phyloP scores from a whole-genome alignment of 2,113 vertebrate genomes.

The Thamnaconus septentrionalis region DNA sequence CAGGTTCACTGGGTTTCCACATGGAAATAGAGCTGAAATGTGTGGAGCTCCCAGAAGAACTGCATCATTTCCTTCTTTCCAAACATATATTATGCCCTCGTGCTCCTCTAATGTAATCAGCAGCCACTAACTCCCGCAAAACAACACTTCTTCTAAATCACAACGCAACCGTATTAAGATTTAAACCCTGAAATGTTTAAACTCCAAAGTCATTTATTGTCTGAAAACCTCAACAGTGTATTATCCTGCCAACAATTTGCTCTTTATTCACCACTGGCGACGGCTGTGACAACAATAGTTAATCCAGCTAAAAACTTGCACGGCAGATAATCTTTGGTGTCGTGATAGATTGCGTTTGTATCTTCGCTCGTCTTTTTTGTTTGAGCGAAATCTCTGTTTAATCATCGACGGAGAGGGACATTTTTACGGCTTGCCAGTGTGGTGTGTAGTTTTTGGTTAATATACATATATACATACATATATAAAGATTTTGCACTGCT shows the following conservation, averaged over 20 bases:
- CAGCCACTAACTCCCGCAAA: too few relatives aligned
- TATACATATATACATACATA: too few relatives aligned
- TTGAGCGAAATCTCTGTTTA: too few relatives aligned
- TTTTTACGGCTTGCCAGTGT: not conserved
- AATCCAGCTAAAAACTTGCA: slow-evolving; percentile 28
- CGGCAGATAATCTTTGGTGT: slow-evolving; percentile 39
- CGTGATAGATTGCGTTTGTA: slow-evolving; percentile 29
- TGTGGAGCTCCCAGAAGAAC: too few relatives aligned
- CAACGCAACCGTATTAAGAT: not conserved
- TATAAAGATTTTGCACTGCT: too few relatives aligned
- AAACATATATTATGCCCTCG: too few relatives aligned
- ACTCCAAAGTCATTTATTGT: slow-evolving; percentile 30
- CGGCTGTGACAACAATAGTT: slow-evolving; percentile 13
- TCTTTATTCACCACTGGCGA: slow-evolving; percentile 17
- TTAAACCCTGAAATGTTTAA: slow-evolving; percentile 14
- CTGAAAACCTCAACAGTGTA: slow-evolving; percentile 28
- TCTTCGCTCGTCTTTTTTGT: slow-evolving; percentile 19
- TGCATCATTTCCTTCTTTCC: too few relatives aligned
- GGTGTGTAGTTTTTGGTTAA: too few relatives aligned
- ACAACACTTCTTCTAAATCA: too few relatives aligned
- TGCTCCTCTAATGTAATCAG: too few relatives aligned
- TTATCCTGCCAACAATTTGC: slow-evolving; percentile 17
- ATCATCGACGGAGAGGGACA: slow-evolving; percentile 1
- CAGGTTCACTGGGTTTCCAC: too few relatives aligned
- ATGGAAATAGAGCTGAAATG: too few relatives aligned